phyloP scores from a whole-genome alignment of 2,888 invertebrate species.

The Macrophya annulata region DNA sequence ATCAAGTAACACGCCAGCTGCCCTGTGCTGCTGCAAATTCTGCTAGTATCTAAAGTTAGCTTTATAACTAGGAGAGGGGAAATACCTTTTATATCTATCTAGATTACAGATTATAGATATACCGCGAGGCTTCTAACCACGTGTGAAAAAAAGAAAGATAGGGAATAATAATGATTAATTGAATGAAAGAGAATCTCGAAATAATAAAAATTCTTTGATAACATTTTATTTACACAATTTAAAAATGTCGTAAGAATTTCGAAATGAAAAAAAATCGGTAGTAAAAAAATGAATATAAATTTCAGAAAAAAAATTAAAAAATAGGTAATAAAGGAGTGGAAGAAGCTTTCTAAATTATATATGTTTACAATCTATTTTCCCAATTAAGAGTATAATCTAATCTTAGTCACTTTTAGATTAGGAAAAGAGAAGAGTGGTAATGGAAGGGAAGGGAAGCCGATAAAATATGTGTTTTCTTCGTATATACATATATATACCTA shows the following conservation, averaged over 20 bases:
- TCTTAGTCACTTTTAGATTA: background rate
- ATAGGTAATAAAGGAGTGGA: background rate
- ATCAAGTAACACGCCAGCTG: conserved; percentile 22
- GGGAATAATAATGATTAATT: background rate
- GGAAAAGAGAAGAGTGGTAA: background rate
- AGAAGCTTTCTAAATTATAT: background rate
- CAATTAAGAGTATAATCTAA: background rate
- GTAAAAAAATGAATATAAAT: background rate
- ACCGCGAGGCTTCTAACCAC: background rate
- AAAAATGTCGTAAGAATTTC: too few species aligned
- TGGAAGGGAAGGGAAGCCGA: background rate
- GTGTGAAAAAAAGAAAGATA: background rate
- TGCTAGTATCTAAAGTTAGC: conserved; percentile 29
- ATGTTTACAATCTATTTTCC: conserved; percentile 1
- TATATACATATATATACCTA: background rate
- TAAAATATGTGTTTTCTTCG: background rate
- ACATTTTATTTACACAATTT: too few species aligned
- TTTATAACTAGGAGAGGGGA: conserved; percentile 6
- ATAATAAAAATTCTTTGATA: too few species aligned
- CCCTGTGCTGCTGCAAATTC: background rate
- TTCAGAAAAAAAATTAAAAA: background rate
- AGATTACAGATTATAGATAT: conserved; percentile 24
- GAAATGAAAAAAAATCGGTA: too few species aligned
- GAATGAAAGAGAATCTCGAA: background rate
- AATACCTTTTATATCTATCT: conserved; percentile 6